Evolutionary conservation across 2,888 invertebrate genomes (phyloP), one percentile per base, ranked within the genome.

Genomic region (Crematogaster levior): DNA sequence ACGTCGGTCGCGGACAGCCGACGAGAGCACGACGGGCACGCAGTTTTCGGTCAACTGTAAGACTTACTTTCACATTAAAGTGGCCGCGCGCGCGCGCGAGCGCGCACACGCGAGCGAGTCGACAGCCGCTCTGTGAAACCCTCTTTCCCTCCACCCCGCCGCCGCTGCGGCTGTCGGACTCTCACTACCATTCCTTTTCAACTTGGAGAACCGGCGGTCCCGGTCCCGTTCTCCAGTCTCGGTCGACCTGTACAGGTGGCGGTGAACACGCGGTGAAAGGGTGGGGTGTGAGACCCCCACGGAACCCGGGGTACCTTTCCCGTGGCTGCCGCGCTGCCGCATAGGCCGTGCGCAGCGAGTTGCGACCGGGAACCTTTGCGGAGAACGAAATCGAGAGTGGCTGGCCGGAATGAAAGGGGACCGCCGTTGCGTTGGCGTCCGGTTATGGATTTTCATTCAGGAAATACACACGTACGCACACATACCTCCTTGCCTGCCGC

Each of bases 51-150:
- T 85, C 80, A 88, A 90, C 88, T 81, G 84, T 83, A 84, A 86
- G 83, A 70, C 73, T 91, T 86, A 91, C 90, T 90, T 90, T 91
- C 90, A 90, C 89, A 84, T 88, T 82, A 81, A 84, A 86, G 77
- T 81, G 81, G 70, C 82, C 85, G 85, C 74, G 66, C 66, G 58
- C 4, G 68, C 51, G 15, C 68, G 46, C 34, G 37, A 51, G 21
- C 34, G 40, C 51, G 21, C 24, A 63, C 58, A 4, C 30, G 30
- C 56, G 56, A 30, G 73, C 63, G 24, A 53, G 21, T 53, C 75
- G 75, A 60, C 73, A 48, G 46, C 73, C 79, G 48, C 48, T 30
- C 61, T 34, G 81, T 75, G 84, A 75, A 84, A 85, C 79, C 84
- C 79, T 83, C 83, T 68, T 84, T 83, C 68, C 80, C 82, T 61